phyloP scores from a whole-genome alignment of 2,113 vertebrate species.

The Apeltes quadracus region DNA sequence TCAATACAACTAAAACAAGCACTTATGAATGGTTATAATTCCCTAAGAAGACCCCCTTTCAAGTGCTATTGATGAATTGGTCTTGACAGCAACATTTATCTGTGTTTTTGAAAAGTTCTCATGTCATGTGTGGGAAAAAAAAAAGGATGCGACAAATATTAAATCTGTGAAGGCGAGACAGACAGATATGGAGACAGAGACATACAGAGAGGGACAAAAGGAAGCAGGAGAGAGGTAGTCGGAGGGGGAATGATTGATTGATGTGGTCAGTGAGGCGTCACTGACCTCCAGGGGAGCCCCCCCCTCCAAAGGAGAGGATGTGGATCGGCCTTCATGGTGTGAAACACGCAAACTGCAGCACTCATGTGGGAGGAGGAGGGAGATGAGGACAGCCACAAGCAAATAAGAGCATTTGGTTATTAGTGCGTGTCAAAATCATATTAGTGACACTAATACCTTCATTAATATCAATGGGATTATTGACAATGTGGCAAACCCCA shows the following conservation, averaged over 20 bases:
- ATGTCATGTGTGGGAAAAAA: conserved; percentile 73
- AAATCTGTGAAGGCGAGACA: conserved; percentile 67
- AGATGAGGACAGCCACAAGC: conserved; percentile 44
- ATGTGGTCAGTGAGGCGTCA: conserved; percentile 80
- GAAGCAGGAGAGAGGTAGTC: conserved; percentile 64
- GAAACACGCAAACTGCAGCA: conserved; percentile 57
- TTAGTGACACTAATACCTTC: background rate
- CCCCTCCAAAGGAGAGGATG: conserved; percentile 58
- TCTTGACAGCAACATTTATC: conserved; percentile 21
- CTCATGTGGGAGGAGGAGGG: conserved; percentile 59
- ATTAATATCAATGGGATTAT: background rate
- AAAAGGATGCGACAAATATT: conserved; percentile 60
- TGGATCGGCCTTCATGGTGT: conserved; percentile 61
- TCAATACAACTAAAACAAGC: background rate
- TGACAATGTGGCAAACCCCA: background rate
- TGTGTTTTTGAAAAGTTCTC: conserved; percentile 59
- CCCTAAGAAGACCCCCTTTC: background rate
- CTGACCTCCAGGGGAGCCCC: conserved; percentile 76
- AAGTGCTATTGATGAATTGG: background rate
- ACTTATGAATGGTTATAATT: conserved; percentile 1
- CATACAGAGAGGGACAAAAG: conserved; percentile 77
- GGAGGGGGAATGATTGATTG: conserved; percentile 80
- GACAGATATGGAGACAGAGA: conserved; percentile 70
- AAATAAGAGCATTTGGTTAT: conserved; percentile 21
- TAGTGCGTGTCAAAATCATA: background rate